Evolutionary conservation across 2,797 vertebrate genomes (phyloP), one percentile per base, ranked within the genome.

Genomic region (Percopsis omiscomaycus): DNA sequence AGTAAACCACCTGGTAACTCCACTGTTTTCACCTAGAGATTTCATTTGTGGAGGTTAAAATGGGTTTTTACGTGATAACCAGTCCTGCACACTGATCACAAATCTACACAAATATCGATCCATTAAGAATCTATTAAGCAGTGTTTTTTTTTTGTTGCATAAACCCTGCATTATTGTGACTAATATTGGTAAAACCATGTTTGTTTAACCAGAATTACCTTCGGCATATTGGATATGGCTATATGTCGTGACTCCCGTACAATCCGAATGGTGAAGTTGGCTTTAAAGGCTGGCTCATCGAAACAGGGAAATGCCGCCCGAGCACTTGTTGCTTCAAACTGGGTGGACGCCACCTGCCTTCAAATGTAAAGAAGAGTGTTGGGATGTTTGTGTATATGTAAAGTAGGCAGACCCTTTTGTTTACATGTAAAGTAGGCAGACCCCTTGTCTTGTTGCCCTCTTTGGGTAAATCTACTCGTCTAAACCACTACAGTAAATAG

Each of bases 261-360:
- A 13, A 96, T 93, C 70, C 46, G 91, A 63, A 97, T 71, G 4
- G 92, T 93, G 82, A 95, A 98, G 64, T 82, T 94, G 37, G 95
- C 93, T 92, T 98, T 98, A 77, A 95, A 93, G 16, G 94, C 93
- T 0, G 96, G 96, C 56, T 98, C 95, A 12, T 98, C 94, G 6
- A 98, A 98, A 81, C 95, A 98, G 0, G 95, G 96, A 75, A 98
- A 97, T 14, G 95, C 95, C 79, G 84, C 93, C 12, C 94, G 91
- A 3, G 96, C 96, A 27, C 92, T 93, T 0, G 95, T 96, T 0
- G 95, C 91, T 81, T 98, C 95, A 81, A 97, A 96, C 53, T 97
- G 95, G 0, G 96, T 96, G 45, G 93, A 94, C 0, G 95, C 96
- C 76, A 98, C 58, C 47, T 91, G 68, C 69, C 96, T 97, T 53